These are phyloP conservation scores for Calameuta idolon DNA, from an alignment of 2,888 invertebrate species.

Conservation along the genomic window DNA sequence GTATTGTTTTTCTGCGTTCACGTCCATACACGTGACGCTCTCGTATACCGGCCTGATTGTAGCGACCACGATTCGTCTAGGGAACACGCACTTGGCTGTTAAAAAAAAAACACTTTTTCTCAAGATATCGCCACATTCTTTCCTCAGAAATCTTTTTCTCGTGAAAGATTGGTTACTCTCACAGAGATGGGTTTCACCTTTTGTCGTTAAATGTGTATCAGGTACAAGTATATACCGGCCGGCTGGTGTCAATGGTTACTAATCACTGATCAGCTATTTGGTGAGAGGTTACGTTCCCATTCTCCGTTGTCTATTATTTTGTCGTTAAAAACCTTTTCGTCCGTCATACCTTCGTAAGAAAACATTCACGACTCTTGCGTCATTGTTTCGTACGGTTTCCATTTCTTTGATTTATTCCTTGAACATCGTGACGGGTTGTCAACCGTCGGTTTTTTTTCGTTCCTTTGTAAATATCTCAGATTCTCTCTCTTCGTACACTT, in stretches of 20 bases:
- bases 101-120: slow-evolving; percentile 18
- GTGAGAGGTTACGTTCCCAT: not conserved
- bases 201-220: not conserved
- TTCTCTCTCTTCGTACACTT: not conserved
- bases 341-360: not conserved
- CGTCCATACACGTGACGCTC: slow-evolving; percentile 53
- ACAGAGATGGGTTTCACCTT: not conserved
- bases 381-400: not conserved
- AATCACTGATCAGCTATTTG: not conserved
- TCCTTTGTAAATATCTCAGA: not conserved
- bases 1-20: slow-evolving; percentile 9
- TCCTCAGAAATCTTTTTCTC: not conserved
- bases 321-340: not conserved
- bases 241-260: not conserved
- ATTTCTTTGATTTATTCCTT: not conserved
- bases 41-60: slow-evolving; percentile 34
- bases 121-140: not conserved
- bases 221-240: not conserved
- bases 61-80: not conserved
- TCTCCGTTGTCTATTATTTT: not conserved
- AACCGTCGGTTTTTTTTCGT: not conserved
- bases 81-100: slow-evolving; percentile 27
- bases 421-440: not conserved
- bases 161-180: not conserved
- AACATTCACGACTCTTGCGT: not conserved